A percentile compares a stretch with the other conserved stretches of the same genome.
Evolutionary conservation across 1,140 invertebrate genomes (phyloP).

Genomic region (Drosophila neocordata): DNA sequence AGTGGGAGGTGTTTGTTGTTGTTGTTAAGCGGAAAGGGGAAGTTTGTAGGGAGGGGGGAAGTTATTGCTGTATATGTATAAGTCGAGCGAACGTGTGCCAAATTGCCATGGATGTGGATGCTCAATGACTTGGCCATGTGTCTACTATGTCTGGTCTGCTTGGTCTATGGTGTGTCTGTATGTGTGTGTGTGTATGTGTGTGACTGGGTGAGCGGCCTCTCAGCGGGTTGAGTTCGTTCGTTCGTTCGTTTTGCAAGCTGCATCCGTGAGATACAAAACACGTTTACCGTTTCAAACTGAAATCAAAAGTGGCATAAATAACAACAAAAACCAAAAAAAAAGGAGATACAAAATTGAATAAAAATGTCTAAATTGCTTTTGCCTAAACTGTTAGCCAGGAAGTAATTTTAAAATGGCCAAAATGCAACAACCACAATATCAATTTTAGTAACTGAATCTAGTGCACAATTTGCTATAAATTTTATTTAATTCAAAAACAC

Average conservation of each 20-base stretch:
- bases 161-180: constrained; percentile 8
- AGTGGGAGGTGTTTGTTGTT: no score
- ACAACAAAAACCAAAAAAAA: constrained; percentile 22
- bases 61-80: not conserved
- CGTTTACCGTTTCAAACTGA: constrained; percentile 58
- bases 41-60: no score
- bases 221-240: constrained; percentile 17
- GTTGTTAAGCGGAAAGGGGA: no score
- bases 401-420: constrained; percentile 23
- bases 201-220: constrained; percentile 42
- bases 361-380: constrained; percentile 44
- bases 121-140: constrained; percentile 53
- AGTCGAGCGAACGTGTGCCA: constrained; percentile 47
- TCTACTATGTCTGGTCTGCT: constrained; percentile 25
- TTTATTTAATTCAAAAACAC: not conserved
- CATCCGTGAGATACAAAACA: constrained; percentile 78
- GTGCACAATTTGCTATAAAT: constrained; percentile 26
- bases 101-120: constrained; percentile 49
- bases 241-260: constrained; percentile 69
- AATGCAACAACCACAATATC: not conserved
- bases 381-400: constrained; percentile 64
- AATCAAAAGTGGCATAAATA: constrained; percentile 64
- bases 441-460: constrained; percentile 8
- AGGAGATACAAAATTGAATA: constrained; percentile 1
- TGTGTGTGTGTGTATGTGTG: constrained; percentile 26